Evolutionary conservation across 2,797 vertebrate genomes (phyloP), one percentile per base, ranked within the genome.

Genomic region (Dicrostonyx torquatus): DNA sequence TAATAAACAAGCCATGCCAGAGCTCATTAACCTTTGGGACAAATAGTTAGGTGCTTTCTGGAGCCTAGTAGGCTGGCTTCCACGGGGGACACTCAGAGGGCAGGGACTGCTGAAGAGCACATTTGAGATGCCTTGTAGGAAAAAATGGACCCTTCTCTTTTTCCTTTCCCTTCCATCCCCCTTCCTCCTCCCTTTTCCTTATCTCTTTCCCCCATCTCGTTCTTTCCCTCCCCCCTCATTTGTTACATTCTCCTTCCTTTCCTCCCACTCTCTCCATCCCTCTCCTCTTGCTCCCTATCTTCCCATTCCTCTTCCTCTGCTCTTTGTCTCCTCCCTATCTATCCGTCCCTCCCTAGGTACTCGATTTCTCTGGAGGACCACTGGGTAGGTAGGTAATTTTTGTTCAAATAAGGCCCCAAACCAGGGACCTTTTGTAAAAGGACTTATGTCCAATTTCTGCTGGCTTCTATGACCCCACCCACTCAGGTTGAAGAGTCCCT

Each of bases 21-120:
- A 94, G 96, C 96, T 98, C 95, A 86, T 97, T 98, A 97, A 97
- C 96, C 97, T 98, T 97, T 97, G 96, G 88, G 96, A 97, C 94
- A 96, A 95, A 97, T 94, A 97, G 93, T 93, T 94, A 92, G 87
- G 91, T 96, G 95, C 92, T 95, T 97, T 97, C 84, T 94, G 94
- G 94, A 84, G 82, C 90, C 95, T 87, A 78, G 88, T 92, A 94
- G 79, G 87, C 95, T 97, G 97, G 96, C 97, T 98, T 88, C 95
- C 97, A 95, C 93, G 96, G 60, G 40, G 15, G 95, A 93, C 58
- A 45, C 96, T 91, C 45, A 13, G 48, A 72, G 45, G 77, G 80
- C 95, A 11, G 75, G 84, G 96, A 88, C 78, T 94, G n/a, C 76
- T 95, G 86, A 92, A 96, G 94, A 84, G 91, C 96, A 97, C 96